Percentiles rank a stretch among this genome's conserved stretches.
These are phyloP conservation scores for Yasuhikotakia modesta DNA, from an alignment of 2,797 vertebrate genomes.

Conservation along the genomic window DNA sequence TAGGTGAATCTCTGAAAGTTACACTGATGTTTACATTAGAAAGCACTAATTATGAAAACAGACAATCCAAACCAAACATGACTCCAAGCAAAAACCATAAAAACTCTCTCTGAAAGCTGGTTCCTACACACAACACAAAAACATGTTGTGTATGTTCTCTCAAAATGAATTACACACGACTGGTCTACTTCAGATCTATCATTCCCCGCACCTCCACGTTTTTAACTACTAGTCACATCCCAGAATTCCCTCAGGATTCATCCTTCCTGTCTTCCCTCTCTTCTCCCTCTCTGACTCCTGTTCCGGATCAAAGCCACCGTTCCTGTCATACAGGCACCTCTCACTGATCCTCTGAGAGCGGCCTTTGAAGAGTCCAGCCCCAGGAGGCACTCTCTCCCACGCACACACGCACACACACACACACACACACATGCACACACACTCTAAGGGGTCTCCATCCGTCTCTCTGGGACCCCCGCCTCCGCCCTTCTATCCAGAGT, in stretches of 20 bases:
- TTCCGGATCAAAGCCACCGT: conserved; percentile 54
- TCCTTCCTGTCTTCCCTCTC: conserved; percentile 43
- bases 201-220: conserved; percentile 30
- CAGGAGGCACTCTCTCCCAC: conserved; percentile 54
- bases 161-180: conserved; percentile 12
- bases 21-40: too few species aligned
- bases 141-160: conserved; percentile 20
- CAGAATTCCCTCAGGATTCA: conserved; percentile 42
- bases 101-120: too few species aligned
- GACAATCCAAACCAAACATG: too few species aligned
- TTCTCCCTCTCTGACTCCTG: conserved; percentile 49
- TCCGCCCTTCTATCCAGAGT: conserved; percentile 32
- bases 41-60: too few species aligned
- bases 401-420: too few species aligned
- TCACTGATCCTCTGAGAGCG: conserved; percentile 50
- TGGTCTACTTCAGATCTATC: conserved; percentile 29
- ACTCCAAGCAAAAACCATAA: too few species aligned
- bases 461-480: conserved; percentile 45
- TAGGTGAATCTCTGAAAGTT: too few species aligned
- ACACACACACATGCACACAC: too few species aligned
- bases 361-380: conserved; percentile 60
- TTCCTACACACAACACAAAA: too few species aligned
- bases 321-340: conserved; percentile 56
- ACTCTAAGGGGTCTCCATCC: conserved; percentile 46
- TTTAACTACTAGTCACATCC: conserved; percentile 35